Evolutionary conservation across 2,888 invertebrate species (phyloP).

Genomic region (Fragum fragum): DNA sequence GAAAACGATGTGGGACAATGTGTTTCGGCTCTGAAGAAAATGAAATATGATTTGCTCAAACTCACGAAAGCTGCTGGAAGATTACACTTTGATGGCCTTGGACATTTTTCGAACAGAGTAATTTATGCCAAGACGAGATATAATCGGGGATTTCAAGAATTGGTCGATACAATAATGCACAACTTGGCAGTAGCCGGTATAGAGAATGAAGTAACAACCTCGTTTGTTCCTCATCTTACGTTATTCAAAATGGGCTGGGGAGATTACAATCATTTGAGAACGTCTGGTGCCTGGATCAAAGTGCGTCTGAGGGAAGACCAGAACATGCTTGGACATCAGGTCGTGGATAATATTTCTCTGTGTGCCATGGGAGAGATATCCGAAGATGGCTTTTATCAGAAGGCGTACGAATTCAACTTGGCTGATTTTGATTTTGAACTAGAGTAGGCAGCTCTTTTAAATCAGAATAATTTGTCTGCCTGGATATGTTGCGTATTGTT

Average conservation of each 20-base stretch:
- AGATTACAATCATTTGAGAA: conserved; percentile 75
- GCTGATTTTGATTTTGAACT: conserved; percentile 21
- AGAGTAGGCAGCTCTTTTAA: neutral
- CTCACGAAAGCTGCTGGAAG: conserved; percentile 65
- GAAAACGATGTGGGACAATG: conserved; percentile 75
- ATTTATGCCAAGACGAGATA: conserved; percentile 84
- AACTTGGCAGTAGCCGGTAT: conserved; percentile 80
- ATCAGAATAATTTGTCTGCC: too few relatives aligned
- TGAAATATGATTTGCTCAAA: conserved; percentile 66
- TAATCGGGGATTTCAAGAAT: conserved; percentile 78
- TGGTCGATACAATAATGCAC: conserved; percentile 80
- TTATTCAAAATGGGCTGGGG: conserved; percentile 84
- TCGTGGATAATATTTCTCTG: conserved; percentile 83
- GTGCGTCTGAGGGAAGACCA: conserved; percentile 74
- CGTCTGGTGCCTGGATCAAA: conserved; percentile 78
- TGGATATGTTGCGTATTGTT: too few relatives aligned
- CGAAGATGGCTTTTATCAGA: neutral
- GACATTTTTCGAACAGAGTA: conserved; percentile 85
- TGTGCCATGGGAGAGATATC: conserved; percentile 83
- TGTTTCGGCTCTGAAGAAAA: conserved; percentile 70
- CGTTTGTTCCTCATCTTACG: conserved; percentile 87
- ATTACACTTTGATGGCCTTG: conserved; percentile 80
- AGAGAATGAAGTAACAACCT: conserved; percentile 84
- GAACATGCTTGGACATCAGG: conserved; percentile 83
- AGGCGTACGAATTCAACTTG: conserved; percentile 8